Conservation (phyloP, 2,113 vertebrate species). For the Thunnus maccoyii region DNA sequence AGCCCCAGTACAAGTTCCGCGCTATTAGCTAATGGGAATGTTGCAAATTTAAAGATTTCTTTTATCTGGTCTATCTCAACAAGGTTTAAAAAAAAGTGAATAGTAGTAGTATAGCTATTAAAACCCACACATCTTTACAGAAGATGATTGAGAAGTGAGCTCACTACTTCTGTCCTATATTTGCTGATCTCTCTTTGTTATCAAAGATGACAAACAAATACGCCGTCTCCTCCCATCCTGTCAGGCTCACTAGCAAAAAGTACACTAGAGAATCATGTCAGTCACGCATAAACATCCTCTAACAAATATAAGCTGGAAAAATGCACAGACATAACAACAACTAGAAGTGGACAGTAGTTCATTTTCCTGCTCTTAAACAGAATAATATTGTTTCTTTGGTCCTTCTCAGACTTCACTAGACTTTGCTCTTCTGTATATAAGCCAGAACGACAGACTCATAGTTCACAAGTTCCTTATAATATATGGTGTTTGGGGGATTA, state of each 20-base stretch:
- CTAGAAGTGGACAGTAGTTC: neutral
- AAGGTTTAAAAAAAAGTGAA: conserved; percentile 19
- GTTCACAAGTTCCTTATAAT: conserved; percentile 16
- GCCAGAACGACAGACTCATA: conserved; percentile 5
- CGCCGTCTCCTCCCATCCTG: conserved; percentile 67
- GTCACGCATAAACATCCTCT: conserved; percentile 13
- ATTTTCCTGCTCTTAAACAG: conserved; percentile 1
- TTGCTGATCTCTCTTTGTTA: conserved; percentile 47
- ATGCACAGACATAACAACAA: neutral
- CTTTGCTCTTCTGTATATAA: conserved; percentile 2
- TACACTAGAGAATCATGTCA: conserved; percentile 13
- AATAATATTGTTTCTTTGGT: neutral
- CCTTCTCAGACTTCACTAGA: neutral
- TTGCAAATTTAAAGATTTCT: conserved; percentile 58
- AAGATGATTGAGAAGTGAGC: conserved; percentile 1
- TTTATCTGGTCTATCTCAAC: conserved; percentile 23
- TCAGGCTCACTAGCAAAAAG: conserved; percentile 21
- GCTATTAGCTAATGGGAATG: conserved; percentile 75
- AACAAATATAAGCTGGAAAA: neutral
- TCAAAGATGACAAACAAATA: conserved; percentile 60
- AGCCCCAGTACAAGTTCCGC: conserved; percentile 47
- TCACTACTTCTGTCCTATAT: conserved; percentile 1
- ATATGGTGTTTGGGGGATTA: conserved; percentile 1
- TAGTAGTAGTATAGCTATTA: conserved; percentile 2
- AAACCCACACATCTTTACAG: conserved; percentile 3